Base-by-base conservation (phyloP, 2,888 invertebrate genomes). In the Dichetophora obliterata region DNA sequence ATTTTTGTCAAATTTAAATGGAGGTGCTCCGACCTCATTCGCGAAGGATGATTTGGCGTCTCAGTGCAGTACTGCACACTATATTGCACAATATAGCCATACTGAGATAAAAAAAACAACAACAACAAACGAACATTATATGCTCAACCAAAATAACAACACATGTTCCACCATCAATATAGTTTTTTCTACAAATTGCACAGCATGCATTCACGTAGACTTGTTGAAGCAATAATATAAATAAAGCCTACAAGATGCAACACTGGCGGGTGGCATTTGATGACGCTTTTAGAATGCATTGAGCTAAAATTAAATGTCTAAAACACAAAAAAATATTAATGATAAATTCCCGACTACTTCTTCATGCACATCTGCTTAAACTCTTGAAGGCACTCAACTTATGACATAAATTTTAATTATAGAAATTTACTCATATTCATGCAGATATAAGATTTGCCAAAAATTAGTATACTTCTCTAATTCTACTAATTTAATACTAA, bases 331-430 rank as follows among this genome's bases (percentile, higher is more conserved):
- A 63, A 31, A 34, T 11, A n/a, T 31, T 31, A 24, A n/a, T 59
- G n/a, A 6, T n/a, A n/a, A n/a, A 19, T 22, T n/a, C 54, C 54
- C 16, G n/a, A 22, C 19, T 24, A 11, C 57, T 24, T 22, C 6
- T 48, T 22, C 66, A 11, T 34, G 14, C 43, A 19, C 48, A 65
- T 11, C 31, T 24, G 19, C 24, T 14, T 34, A 22, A 19, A 43
- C 59, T 43, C 11, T 27, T 50, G 59, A 6, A 37, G 82, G 78
- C 81, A 80, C 80, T 78, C 80, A 76, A 81, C 83, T 84, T 85
- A 85, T 84, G 85, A 84, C 85, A 84, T 80, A 84, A 83, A 83
- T 82, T 82, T 80, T 79, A 81, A 71, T 75, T 78, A 59, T 72
- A 75, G 68, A 75, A 19, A 19, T n/a, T 69, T 50, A 69, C 37